Base-by-base conservation (phyloP, 2,888 invertebrate species). In the Panopea generosa region DNA sequence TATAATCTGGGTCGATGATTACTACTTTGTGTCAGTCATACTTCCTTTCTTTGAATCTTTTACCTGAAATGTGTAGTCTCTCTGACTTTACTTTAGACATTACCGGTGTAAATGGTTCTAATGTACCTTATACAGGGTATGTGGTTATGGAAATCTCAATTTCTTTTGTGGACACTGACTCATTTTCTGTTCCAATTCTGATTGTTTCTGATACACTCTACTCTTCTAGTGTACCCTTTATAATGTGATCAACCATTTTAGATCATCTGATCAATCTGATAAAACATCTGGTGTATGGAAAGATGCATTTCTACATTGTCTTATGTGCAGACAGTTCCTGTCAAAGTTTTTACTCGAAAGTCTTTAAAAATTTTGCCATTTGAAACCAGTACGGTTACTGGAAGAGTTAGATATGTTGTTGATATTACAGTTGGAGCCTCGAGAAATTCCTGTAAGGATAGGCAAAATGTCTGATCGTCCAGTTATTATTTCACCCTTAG, bases 1-100 rank as follows among this genome's bases (percentile, higher is more conserved):
- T 60, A 27, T 52, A 68, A 43, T 52, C 27, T n/a, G 59, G 53
- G 20, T 68, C 60, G 1, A 68, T 60, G 67, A 18, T 68, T 26
- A 27, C 59, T 1, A 50, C 52, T 0, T 14, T 59, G 7, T 38
- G 52, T 29, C n/a, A 43, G 7, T 2, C 22, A 7, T 38, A 29
- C 40, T 60, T 52, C 11, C 29, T 55, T 3, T 16, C 16, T 26
- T 26, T 69, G 22, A 20, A 56, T 14, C 52, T 22, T 2, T 20
- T 22, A 24, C 24, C 52, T 22, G 2, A 2, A 7, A 6, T 52
- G 24, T 3, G 24, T 18, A 52, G 24, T 22, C 22, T 52, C 6
- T 22, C 52, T 22, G 52, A 52, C 22, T 52, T 52, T 24, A 52
- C 7, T 11, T 52, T 24, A 24, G 24, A 52, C 9, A 24, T 52